A percentile compares a stretch with the other conserved stretches of the same genome.
phyloP scores from a whole-genome alignment of 2,797 vertebrate species.

The Amphiprion clarkii region DNA sequence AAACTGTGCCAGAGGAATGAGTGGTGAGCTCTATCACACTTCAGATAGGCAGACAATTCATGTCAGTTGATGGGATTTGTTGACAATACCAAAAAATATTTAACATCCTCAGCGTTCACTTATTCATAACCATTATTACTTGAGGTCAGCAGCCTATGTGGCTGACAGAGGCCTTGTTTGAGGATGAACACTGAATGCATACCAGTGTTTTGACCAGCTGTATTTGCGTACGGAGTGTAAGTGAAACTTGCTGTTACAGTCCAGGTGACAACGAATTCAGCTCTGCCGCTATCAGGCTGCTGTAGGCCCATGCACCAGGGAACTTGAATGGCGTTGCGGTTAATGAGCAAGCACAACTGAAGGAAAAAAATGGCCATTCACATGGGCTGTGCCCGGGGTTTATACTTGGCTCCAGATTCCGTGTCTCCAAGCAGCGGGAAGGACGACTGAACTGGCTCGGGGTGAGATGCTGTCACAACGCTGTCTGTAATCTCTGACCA shows the following conservation, averaged over 20 bases:
- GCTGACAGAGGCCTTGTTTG: no score
- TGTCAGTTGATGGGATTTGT: not conserved
- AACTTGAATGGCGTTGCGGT: conserved; percentile 23
- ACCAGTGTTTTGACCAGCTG: conserved; percentile 20
- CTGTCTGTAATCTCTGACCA: conserved; percentile 75
- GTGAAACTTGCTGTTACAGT: conserved; percentile 15
- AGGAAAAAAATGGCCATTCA: conserved; percentile 14
- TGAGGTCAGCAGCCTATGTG: not conserved
- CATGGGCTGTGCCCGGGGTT: conserved; percentile 10
- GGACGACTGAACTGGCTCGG: conserved; percentile 48
- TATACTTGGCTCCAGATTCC: conserved; percentile 8
- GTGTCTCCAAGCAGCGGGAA: conserved; percentile 32
- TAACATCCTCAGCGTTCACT: not conserved
- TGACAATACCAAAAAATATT: not conserved
- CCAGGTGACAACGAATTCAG: conserved; percentile 37
- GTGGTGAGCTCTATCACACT: not conserved
- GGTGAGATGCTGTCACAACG: conserved; percentile 66
- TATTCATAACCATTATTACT: not conserved
- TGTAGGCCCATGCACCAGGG: conserved; percentile 10
- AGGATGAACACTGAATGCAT: not conserved
- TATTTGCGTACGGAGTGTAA: conserved; percentile 25
- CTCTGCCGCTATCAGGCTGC: conserved; percentile 16
- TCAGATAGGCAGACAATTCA: not conserved
- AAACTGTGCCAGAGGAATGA: not conserved
- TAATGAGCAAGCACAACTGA: conserved; percentile 43